phyloP scores from a whole-genome alignment of 1,140 invertebrate species.

The Drosophila lini region DNA sequence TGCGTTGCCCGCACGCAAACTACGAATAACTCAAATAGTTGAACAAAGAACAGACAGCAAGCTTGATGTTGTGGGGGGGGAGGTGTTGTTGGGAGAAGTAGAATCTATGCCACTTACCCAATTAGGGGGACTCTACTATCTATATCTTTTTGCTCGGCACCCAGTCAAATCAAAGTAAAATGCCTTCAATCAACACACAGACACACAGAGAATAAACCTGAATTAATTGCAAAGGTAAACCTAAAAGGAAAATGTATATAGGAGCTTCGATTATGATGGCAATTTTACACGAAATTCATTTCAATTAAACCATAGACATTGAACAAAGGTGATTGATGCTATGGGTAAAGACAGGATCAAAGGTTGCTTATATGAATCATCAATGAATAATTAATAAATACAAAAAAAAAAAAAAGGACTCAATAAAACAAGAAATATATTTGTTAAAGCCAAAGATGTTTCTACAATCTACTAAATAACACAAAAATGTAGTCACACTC shows the following conservation, averaged over 20 bases:
- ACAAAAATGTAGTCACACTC: no score
- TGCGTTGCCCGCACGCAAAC: constrained; percentile 60
- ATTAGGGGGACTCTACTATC: constrained; percentile 25
- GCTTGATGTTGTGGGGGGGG: neutral
- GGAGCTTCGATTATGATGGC: constrained; percentile 1
- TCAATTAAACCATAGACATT: constrained; percentile 3
- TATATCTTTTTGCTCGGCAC: neutral
- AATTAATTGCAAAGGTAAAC: neutral
- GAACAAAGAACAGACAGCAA: constrained; percentile 28
- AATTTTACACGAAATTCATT: constrained; percentile 16
- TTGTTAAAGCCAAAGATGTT: no score
- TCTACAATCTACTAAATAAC: no score
- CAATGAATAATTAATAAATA: neutral
- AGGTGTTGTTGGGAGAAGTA: neutral
- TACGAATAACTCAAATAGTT: constrained; percentile 66
- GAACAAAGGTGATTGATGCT: constrained; percentile 13
- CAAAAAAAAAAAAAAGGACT: neutral
- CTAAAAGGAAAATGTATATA: neutral
- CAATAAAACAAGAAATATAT: neutral
- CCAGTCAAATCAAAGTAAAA: constrained; percentile 8
- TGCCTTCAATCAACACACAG: constrained; percentile 6
- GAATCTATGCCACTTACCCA: constrained; percentile 41
- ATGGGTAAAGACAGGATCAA: constrained; percentile 6
- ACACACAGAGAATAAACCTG: neutral
- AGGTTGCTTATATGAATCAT: neutral